phyloP scores from a whole-genome alignment of 2,113 vertebrate genomes.

The Apaloderma vittatum region DNA sequence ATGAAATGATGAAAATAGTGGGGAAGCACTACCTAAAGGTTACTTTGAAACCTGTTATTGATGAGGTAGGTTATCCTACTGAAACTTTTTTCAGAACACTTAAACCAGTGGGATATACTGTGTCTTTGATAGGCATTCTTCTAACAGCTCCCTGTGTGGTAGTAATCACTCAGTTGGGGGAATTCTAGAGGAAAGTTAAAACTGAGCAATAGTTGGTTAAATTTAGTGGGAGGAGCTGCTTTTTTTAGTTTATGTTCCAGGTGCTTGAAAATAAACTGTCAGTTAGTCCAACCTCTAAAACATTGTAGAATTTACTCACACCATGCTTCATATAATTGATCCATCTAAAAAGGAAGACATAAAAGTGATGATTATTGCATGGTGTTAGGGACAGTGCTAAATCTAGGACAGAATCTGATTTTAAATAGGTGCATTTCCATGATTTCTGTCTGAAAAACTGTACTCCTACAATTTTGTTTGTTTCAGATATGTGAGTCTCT shows the following conservation, averaged over 20 bases:
- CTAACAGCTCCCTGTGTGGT: not conserved
- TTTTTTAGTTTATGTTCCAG: not conserved
- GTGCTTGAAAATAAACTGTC: not conserved
- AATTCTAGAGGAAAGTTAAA: not conserved
- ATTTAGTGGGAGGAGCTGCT: not conserved
- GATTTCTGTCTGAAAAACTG: not conserved
- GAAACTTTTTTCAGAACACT: not conserved
- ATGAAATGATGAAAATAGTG: constrained; percentile 99
- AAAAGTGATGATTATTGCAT: not conserved
- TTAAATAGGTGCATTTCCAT: not conserved
- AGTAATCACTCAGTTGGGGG: not conserved
- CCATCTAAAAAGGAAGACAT: not conserved
- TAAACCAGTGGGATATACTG: not conserved
- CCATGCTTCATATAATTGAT: not conserved
- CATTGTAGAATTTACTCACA: not conserved
- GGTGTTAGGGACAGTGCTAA: not conserved
- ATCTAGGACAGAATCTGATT: not conserved
- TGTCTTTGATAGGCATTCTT: not conserved
- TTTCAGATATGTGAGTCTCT: constrained; percentile 94
- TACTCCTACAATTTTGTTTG: not conserved
- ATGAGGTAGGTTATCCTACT: constrained; percentile 86
- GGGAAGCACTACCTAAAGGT: constrained; percentile 95
- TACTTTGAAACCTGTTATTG: constrained; percentile 93
- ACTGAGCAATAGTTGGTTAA: not conserved
- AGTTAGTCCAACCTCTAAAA: not conserved